Evolutionary conservation across 2,797 vertebrate genomes (phyloP).

Genomic region (Acrossocheilus fasciatus): DNA sequence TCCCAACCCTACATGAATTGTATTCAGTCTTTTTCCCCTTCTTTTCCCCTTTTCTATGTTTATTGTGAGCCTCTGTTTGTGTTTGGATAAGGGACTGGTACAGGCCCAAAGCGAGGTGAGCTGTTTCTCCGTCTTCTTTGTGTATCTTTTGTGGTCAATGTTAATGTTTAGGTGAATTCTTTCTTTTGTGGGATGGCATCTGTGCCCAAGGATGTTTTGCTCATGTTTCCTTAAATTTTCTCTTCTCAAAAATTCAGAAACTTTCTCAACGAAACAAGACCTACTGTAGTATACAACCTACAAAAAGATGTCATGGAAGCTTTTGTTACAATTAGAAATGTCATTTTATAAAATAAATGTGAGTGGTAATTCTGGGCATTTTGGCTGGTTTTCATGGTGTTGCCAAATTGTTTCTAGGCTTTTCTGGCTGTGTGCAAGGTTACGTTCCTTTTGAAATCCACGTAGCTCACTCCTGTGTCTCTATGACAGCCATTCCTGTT

Average conservation of each 20-base stretch:
- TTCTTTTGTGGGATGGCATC: slow-evolving; percentile 43
- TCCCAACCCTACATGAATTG: slow-evolving; percentile 27
- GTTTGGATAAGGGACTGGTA: slow-evolving; percentile 39
- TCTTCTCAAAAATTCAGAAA: slow-evolving; percentile 21
- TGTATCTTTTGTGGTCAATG: slow-evolving; percentile 43
- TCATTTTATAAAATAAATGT: not conserved
- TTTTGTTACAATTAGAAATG: not conserved
- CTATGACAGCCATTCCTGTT: not conserved
- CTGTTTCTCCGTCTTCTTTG: slow-evolving; percentile 31
- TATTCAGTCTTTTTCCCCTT: slow-evolving; percentile 24
- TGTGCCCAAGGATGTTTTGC: slow-evolving; percentile 40
- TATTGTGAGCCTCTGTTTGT: slow-evolving; percentile 46
- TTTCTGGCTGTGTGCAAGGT: not conserved
- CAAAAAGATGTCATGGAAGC: not conserved
- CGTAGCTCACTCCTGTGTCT: not conserved
- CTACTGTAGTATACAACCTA: slow-evolving; percentile 1
- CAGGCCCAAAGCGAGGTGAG: slow-evolving; percentile 25
- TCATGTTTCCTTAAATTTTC: slow-evolving; percentile 32
- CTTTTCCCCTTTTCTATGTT: slow-evolving; percentile 37
- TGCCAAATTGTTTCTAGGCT: not conserved
- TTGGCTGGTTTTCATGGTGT: not conserved
- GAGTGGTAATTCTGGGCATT: not conserved
- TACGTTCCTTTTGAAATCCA: not conserved
- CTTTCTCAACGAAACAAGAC: slow-evolving; percentile 10
- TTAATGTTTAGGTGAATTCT: slow-evolving; percentile 42